A percentile compares a stretch with the other conserved stretches of the same genome.
Conservation (phyloP, 2,797 vertebrate genomes). For the Strix occidentalis region DNA sequence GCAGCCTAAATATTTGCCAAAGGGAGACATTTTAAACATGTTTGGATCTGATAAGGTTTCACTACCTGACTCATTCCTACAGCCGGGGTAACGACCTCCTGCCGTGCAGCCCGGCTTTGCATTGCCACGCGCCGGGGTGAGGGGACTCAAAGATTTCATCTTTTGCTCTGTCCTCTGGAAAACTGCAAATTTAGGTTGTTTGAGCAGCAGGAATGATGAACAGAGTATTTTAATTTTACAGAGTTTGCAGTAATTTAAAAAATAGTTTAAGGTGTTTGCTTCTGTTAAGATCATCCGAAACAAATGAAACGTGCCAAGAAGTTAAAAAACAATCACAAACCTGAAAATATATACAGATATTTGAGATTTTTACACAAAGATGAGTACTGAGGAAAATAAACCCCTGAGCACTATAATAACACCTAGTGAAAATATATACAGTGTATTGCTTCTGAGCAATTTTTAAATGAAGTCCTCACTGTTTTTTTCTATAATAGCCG, state of each 20-base stretch:
- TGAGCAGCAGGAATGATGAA: background rate
- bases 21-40: background rate
- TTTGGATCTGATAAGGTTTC: background rate
- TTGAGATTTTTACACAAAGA: background rate
- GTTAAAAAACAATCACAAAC: background rate
- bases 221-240: background rate
- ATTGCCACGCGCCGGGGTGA: accelerated
- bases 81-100: background rate
- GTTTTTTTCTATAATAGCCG: background rate
- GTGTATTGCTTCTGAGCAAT: background rate
- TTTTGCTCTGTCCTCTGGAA: background rate
- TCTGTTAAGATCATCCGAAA: background rate
- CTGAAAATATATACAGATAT: background rate
- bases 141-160: background rate
- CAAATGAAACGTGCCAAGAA: background rate
- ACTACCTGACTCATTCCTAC: background rate
- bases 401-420: accelerated
- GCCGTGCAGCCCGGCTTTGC: background rate
- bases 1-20: background rate
- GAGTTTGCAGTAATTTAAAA: background rate
- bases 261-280: background rate
- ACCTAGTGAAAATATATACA: background rate
- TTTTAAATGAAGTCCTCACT: accelerated
- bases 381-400: background rate
- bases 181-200: background rate